phyloP scores from a whole-genome alignment of 64 coral and sea anemone species.

The Pocillopora damicornis region DNA sequence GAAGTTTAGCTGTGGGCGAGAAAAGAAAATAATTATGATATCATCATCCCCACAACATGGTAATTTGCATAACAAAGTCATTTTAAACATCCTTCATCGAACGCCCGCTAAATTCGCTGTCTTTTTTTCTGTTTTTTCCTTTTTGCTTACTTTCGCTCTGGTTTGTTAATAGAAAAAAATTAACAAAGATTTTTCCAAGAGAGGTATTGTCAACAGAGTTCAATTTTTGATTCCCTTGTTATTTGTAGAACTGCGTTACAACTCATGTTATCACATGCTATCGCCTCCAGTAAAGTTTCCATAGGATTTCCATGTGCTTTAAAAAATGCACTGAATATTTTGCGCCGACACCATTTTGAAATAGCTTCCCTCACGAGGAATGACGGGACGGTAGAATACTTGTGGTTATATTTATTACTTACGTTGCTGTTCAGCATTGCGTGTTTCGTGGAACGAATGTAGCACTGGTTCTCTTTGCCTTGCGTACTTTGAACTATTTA shows the following conservation, averaged over 20 bases:
- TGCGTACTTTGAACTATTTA: too few relatives aligned
- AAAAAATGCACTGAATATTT: constrained; percentile 43
- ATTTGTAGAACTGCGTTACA: not conserved
- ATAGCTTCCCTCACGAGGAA: not conserved
- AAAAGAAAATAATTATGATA: not conserved
- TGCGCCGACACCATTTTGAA: not conserved
- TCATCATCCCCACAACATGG: constrained; percentile 1
- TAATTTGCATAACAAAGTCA: constrained; percentile 26
- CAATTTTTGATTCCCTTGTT: not conserved
- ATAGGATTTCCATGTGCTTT: constrained; percentile 20
- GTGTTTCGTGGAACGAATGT: too few relatives aligned
- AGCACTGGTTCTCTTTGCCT: too few relatives aligned
- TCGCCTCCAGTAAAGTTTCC: constrained; percentile 12
- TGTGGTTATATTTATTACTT: not conserved
- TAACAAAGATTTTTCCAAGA: not conserved
- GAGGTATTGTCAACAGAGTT: not conserved
- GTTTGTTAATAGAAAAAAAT: not conserved
- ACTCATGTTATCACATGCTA: not conserved
- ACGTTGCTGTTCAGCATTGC: not conserved
- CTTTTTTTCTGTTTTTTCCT: not conserved
- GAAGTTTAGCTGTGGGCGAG: not conserved
- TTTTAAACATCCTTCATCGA: not conserved
- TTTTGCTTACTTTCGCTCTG: not conserved
- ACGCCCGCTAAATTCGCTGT: not conserved
- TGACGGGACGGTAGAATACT: constrained; percentile 3